Conservation (phyloP, 2,888 invertebrate species). For the Hirtodrosophila trivittata region DNA sequence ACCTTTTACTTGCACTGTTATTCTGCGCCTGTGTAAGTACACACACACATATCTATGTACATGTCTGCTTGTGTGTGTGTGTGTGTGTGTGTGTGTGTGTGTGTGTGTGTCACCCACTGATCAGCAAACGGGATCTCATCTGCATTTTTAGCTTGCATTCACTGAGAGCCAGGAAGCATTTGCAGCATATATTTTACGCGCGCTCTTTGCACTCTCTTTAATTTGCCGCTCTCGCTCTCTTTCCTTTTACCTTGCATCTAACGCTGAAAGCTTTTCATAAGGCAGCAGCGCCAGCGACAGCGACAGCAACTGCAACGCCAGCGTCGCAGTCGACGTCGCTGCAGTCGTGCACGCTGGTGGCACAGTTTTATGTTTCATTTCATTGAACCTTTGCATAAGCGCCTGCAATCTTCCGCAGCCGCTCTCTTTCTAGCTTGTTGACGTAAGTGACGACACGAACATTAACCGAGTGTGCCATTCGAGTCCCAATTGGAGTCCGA, state of each 20-base stretch:
- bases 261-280: constrained; percentile 42
- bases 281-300: constrained; percentile 9
- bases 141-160: constrained; percentile 24
- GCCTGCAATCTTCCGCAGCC: constrained; percentile 59
- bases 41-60: background rate
- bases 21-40: constrained; percentile 23
- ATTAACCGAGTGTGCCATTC: constrained; percentile 25
- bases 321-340: constrained; percentile 33
- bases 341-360: constrained; percentile 54
- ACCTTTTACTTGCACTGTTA: constrained; percentile 51
- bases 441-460: constrained; percentile 49
- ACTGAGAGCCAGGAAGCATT: constrained; percentile 48
- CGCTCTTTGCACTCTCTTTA: constrained; percentile 7
- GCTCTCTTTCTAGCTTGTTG: constrained; percentile 61
- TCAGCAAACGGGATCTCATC: constrained; percentile 45
- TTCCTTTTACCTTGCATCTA: constrained; percentile 21
- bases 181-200: constrained; percentile 14
- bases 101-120: constrained; percentile 49
- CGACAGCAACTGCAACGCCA: background rate
- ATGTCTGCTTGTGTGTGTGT: background rate
- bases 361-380: constrained; percentile 66
- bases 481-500: constrained; percentile 9
- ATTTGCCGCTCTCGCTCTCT: constrained; percentile 5
- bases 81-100: constrained; percentile 1
- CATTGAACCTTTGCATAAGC: constrained; percentile 65